Percentiles rank a stretch among this genome's conserved stretches.
Evolutionary conservation across 2,888 invertebrate species (phyloP).

Genomic region (Hylaea fasciaria): DNA sequence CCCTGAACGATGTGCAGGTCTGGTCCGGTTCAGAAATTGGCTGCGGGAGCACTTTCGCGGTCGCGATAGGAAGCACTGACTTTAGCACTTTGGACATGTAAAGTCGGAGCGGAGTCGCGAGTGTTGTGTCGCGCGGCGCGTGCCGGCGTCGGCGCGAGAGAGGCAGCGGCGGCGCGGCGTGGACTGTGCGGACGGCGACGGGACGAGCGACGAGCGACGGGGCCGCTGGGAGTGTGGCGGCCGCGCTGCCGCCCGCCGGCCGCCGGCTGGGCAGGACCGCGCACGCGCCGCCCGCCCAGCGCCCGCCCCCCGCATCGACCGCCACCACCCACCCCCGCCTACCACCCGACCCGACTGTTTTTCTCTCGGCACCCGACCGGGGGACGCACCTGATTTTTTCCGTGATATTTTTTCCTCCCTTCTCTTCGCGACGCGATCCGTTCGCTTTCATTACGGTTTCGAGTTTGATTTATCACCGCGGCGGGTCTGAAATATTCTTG

Average conservation of each 20-base stretch:
- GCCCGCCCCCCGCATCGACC: conserved; percentile 74
- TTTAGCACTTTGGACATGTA: conserved; percentile 83
- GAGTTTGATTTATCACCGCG: conserved; percentile 85
- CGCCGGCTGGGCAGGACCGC: conserved; percentile 69
- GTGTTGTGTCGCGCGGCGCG: conserved; percentile 68
- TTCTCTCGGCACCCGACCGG: conserved; percentile 81
- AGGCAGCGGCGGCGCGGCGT: conserved; percentile 72
- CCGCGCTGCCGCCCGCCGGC: conserved; percentile 71
- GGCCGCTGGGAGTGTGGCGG: conserved; percentile 66
- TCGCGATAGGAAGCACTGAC: conserved; percentile 81
- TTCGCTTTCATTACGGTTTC: conserved; percentile 85
- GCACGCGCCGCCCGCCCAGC: conserved; percentile 74
- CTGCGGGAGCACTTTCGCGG: conserved; percentile 81
- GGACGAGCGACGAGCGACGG: conserved; percentile 60
- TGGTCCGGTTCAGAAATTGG: conserved; percentile 76
- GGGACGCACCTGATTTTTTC: conserved; percentile 85
- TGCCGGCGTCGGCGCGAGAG: conserved; percentile 77
- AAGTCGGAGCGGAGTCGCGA: conserved; percentile 63
- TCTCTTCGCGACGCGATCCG: conserved; percentile 84
- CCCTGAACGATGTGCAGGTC: conserved; percentile 80
- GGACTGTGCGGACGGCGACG: conserved; percentile 67
- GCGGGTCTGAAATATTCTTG: conserved; percentile 82
- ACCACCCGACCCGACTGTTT: conserved; percentile 71
- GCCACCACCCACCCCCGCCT: conserved; percentile 73
- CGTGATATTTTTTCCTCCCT: conserved; percentile 85